Conservation (phyloP, 2,888 invertebrate genomes). For the Lymantria dispar region DNA sequence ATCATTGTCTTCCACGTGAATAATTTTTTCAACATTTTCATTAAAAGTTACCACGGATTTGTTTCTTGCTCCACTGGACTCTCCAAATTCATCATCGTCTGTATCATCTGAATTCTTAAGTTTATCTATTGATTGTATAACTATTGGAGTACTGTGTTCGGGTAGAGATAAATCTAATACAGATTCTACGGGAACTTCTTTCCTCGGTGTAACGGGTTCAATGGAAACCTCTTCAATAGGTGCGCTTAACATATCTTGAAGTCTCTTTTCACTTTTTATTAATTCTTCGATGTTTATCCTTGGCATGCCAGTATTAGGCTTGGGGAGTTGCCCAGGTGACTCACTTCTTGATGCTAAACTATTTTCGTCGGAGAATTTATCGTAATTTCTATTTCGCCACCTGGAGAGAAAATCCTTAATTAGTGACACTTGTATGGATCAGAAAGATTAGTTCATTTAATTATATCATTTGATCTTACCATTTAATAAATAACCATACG, state of each 20-base stretch:
- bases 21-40: slow-evolving; percentile 78
- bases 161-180: slow-evolving; percentile 43
- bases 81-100: slow-evolving; percentile 72
- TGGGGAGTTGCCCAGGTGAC: slow-evolving; percentile 39
- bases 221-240: slow-evolving; percentile 43
- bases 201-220: slow-evolving; percentile 36
- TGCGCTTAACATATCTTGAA: slow-evolving; percentile 62
- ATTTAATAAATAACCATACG: slow-evolving; percentile 62
- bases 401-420: slow-evolving; percentile 39
- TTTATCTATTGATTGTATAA: slow-evolving; percentile 71
- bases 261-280: slow-evolving; percentile 62
- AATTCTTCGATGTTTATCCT: slow-evolving; percentile 64
- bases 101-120: slow-evolving; percentile 62
- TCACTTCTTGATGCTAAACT: slow-evolving; percentile 54
- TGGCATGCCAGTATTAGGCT: slow-evolving; percentile 45
- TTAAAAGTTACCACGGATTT: slow-evolving; percentile 82
- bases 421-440: background rate
- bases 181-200: slow-evolving; percentile 31
- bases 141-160: slow-evolving; percentile 50
- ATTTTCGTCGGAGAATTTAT: slow-evolving; percentile 55
- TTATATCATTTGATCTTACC: slow-evolving; percentile 57
- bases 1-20: slow-evolving; percentile 62
- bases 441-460: slow-evolving; percentile 17
- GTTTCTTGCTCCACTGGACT: slow-evolving; percentile 47
- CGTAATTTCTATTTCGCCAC: slow-evolving; percentile 51